Conservation (phyloP, 2,888 invertebrate species). For the Nymphalis urticae region DNA sequence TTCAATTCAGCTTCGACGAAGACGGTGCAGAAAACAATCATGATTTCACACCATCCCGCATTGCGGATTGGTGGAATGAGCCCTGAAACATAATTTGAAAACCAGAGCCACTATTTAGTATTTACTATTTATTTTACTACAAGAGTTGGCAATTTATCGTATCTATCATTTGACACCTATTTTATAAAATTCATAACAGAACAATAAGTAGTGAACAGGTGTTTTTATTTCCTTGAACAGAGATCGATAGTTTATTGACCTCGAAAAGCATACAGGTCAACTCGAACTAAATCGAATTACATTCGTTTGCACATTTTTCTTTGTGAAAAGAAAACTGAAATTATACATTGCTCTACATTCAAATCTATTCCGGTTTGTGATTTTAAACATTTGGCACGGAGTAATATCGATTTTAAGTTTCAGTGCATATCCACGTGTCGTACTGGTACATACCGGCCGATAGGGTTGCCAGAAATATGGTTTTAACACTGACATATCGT, state of each 20-base stretch:
- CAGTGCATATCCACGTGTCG: neutral
- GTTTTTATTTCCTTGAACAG: neutral
- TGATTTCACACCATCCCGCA: no score
- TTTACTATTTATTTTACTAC: no score
- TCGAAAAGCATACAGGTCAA: neutral
- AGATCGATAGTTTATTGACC: slow-evolving; percentile 9
- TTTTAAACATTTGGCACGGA: neutral
- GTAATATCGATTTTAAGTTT: neutral
- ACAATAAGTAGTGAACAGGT: neutral
- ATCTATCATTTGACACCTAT: neutral
- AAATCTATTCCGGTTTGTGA: neutral
- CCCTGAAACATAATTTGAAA: no score
- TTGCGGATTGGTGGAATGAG: no score
- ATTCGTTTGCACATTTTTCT: neutral
- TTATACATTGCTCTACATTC: neutral
- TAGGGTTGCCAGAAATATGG: neutral
- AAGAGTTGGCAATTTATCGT: no score
- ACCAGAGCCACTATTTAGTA: no score
- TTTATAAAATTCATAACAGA: neutral
- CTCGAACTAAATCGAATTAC: neutral
- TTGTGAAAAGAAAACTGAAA: neutral
- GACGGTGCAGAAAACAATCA: no score
- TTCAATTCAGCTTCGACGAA: no score
- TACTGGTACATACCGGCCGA: neutral
- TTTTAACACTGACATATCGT: no score